phyloP scores from a whole-genome alignment of 1,140 invertebrate genomes.

The Oryctes rhinoceros region DNA sequence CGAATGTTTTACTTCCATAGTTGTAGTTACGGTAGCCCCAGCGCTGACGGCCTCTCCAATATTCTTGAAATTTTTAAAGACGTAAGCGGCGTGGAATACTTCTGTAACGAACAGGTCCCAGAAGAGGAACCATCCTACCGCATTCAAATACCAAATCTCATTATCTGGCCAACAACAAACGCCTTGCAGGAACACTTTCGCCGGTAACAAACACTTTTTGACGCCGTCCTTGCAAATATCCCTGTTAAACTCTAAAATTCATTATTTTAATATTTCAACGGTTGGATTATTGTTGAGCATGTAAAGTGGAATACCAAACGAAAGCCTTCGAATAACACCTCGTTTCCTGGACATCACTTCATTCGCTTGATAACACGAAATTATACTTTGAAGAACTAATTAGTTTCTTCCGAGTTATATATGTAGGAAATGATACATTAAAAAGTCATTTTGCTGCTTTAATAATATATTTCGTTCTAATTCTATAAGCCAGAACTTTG shows the following conservation, averaged over 20 bases:
- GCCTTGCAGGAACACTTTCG: background rate
- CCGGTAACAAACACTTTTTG: background rate
- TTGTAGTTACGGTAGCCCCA: slow-evolving; percentile 21
- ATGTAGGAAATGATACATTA: background rate
- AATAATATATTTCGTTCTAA: too few species aligned
- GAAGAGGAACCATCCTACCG: background rate
- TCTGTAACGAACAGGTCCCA: background rate
- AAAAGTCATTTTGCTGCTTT: too few species aligned
- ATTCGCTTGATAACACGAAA: too few species aligned
- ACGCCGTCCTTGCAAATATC: slow-evolving; percentile 18
- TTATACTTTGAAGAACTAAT: background rate
- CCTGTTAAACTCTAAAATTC: slow-evolving; percentile 25
- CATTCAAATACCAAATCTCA: background rate
- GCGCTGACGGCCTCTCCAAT: background rate
- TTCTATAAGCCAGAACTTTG: too few species aligned
- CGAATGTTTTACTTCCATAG: slow-evolving; percentile 6
- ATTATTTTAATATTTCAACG: background rate
- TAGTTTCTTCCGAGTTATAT: background rate
- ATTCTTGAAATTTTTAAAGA: background rate
- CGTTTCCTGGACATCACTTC: too few species aligned
- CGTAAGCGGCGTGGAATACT: slow-evolving; percentile 18
- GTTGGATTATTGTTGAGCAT: background rate
- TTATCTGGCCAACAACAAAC: slow-evolving; percentile 26
- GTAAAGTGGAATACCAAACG: background rate
- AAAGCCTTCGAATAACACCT: background rate